A percentile compares a stretch with the other conserved stretches of the same genome.
Evolutionary conservation across 2,113 vertebrate species (phyloP).

Genomic region (Archilochus colubris): DNA sequence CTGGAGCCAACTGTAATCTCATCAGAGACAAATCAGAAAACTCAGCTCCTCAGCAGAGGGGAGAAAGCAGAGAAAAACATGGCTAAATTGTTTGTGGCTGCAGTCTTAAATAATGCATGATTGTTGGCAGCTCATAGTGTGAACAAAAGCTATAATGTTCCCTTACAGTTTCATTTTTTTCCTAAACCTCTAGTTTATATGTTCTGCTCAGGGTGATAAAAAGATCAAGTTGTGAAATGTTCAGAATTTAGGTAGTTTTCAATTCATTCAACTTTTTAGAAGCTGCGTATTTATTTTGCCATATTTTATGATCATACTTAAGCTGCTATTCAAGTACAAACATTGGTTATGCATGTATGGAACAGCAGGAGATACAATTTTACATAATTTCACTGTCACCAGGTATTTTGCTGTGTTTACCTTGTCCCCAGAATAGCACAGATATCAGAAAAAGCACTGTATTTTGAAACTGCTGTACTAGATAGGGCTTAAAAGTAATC

Average conservation of each 20-base stretch:
- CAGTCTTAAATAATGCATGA: slow-evolving; percentile 40
- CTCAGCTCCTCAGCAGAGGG: background rate
- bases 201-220: background rate
- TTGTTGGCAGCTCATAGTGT: slow-evolving; percentile 26
- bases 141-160: slow-evolving; percentile 23
- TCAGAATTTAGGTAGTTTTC: background rate
- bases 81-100: background rate
- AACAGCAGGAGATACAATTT: background rate
- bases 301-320: background rate
- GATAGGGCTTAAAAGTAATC: background rate
- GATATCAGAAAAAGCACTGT: background rate
- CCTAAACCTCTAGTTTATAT: background rate
- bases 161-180: background rate
- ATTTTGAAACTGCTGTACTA: background rate
- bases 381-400: background rate
- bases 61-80: background rate
- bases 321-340: background rate
- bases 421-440: background rate
- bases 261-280: background rate
- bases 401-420: background rate
- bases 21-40: background rate
- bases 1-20: background rate
- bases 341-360: background rate
- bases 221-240: background rate
- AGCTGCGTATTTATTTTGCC: background rate